Conservation (phyloP, 2,888 invertebrate species). For the Drosophila subquinaria region DNA sequence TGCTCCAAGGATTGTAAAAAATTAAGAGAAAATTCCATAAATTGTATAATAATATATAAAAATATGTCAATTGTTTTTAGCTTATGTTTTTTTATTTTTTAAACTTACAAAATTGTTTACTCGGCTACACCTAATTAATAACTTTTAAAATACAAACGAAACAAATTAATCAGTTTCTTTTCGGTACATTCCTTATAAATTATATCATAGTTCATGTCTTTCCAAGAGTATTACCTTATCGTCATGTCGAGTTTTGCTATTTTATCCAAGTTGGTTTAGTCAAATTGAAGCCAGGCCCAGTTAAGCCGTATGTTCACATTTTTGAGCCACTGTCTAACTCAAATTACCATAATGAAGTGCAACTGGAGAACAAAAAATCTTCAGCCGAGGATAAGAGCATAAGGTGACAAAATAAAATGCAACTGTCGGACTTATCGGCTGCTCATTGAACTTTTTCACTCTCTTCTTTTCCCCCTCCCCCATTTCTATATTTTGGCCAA, state of each 20-base stretch:
- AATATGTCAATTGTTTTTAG: too few relatives aligned
- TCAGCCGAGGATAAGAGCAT: background rate
- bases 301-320: constrained; percentile 5
- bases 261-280: background rate
- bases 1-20: too few relatives aligned
- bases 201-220: too few relatives aligned
- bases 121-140: too few relatives aligned
- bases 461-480: background rate
- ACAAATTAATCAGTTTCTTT: too few relatives aligned
- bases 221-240: background rate
- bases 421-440: constrained; percentile 16
- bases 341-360: constrained; percentile 47
- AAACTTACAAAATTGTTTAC: too few relatives aligned
- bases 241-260: background rate
- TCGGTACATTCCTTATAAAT: too few relatives aligned
- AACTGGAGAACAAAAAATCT: constrained; percentile 22
- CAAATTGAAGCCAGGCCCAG: constrained; percentile 6
- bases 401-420: constrained; percentile 26
- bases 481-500: constrained; percentile 1
- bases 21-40: too few relatives aligned
- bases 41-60: too few relatives aligned
- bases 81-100: too few relatives aligned
- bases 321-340: constrained; percentile 12
- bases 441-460: constrained; percentile 30
- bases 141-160: too few relatives aligned